Evolutionary conservation across 2,113 vertebrate genomes (phyloP), one percentile per base, ranked within the genome.

Genomic region (Chauna torquata): DNA sequence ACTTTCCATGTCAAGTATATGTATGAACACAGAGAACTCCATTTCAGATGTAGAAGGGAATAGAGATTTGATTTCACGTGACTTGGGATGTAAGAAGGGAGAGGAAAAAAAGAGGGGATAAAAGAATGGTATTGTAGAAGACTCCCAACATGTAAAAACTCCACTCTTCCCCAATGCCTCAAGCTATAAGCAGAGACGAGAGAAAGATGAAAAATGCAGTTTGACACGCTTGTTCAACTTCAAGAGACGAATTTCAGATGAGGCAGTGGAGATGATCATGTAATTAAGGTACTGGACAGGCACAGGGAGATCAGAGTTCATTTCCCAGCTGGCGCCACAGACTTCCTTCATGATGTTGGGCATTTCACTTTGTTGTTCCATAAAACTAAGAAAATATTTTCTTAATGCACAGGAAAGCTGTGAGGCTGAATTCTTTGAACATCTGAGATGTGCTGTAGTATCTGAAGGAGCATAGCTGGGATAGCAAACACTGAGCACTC

Each of bases 191-290:
- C 50, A 92, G 61, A 80, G 52, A 20, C 4, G 6, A 94, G 71
- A 86, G 82, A 66, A 94, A 94, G 87, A 95, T 91, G 84, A 95
- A 94, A 97, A 96, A 94, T 80, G 91, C 70, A 88, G 84, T 65
- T 61, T 95, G 89, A 97, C 94, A 92, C 1, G 17, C 82, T 85
- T 6, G 2, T 92, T 95, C 86, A 89, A 89, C 83, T 65, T 82
- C 77, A 87, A 25, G 66, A 92, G 91, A 69, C 1, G 25, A 93
- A 85, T 95, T 1, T 82, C 94, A 91, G 82, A 88, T 32, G 75
- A 91, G 64, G 87, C 75, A 86, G 38, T 17, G 82, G 61, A 91
- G 91, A 78, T 36, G 85, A 96, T 91, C 84, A 68, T 2, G 1
- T 83, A 89, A 90, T 81, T 88, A 78, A 91, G 76, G 87, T 27